These are phyloP conservation scores for Strigamia maritima DNA, from an alignment of 2,888 invertebrate genomes.

Conservation along the genomic window DNA sequence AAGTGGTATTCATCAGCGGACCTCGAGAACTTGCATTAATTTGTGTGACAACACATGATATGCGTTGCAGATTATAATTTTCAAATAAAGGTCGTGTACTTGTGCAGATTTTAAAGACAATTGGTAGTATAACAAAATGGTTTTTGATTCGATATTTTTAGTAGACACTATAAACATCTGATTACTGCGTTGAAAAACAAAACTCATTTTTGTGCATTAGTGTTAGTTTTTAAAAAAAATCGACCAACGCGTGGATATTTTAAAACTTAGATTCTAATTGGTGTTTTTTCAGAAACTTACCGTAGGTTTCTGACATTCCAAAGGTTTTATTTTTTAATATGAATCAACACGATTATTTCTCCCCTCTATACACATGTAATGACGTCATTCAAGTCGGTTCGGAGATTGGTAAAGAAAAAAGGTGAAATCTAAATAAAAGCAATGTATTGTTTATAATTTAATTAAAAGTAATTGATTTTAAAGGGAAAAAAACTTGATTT, in stretches of 20 bases:
- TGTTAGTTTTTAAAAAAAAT: background rate
- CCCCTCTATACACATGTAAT: background rate
- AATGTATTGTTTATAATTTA: too few relatives aligned
- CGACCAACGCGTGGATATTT: background rate
- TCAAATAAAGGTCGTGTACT: background rate
- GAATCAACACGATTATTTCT: background rate
- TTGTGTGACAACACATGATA: background rate
- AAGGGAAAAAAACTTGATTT: too few relatives aligned
- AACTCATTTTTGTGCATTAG: background rate
- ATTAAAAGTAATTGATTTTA: too few relatives aligned
- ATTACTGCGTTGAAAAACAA: background rate
- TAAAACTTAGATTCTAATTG: background rate
- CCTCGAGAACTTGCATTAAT: background rate
- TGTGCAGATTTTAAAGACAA: background rate
- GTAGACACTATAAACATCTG: background rate
- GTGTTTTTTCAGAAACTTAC: background rate
- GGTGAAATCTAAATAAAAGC: background rate
- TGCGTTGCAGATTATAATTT: background rate
- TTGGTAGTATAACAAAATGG: background rate
- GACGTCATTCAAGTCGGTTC: background rate
- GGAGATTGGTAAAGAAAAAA: background rate
- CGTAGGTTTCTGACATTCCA: constrained; percentile 24
- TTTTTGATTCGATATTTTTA: background rate
- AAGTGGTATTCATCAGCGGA: background rate
- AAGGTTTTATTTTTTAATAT: constrained; percentile 12